Conservation (phyloP, 2,888 invertebrate species). For the Formica aserva region DNA sequence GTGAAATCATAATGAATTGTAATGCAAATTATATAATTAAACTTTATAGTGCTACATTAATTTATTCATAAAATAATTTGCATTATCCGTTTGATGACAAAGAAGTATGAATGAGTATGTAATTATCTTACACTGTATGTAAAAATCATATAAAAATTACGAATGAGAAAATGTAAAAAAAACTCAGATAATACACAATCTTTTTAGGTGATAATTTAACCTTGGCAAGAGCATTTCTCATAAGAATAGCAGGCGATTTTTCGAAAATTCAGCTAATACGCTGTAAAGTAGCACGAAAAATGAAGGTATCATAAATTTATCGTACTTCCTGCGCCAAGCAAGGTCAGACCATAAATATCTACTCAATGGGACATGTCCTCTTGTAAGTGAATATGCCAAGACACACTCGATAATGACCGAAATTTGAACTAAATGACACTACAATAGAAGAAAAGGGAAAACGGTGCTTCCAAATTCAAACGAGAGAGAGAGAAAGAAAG, state of each 20-base stretch:
- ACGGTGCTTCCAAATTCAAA: neutral
- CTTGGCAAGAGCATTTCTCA: neutral
- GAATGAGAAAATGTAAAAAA: neutral
- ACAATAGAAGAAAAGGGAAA: constrained; percentile 26
- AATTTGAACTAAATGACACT: constrained; percentile 52
- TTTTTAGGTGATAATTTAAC: neutral
- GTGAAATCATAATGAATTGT: neutral
- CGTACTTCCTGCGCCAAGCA: constrained; percentile 10
- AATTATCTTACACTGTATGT: neutral
- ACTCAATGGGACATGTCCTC: neutral
- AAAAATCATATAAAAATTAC: neutral
- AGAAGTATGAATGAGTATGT: neutral
- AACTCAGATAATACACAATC: neutral
- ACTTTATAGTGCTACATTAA: neutral
- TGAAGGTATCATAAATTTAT: constrained; percentile 14
- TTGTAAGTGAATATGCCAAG: constrained; percentile 11
- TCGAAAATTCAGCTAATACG: neutral
- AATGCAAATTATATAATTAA: neutral
- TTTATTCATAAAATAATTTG: neutral
- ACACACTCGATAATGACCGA: constrained; percentile 46
- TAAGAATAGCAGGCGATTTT: neutral
- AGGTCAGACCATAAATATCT: constrained; percentile 18
- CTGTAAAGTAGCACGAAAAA: neutral
- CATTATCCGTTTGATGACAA: neutral
- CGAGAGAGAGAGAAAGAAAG: constrained; percentile 1